Base-by-base conservation (phyloP, 2,113 vertebrate species). In the Monarcha castaneiventris region DNA sequence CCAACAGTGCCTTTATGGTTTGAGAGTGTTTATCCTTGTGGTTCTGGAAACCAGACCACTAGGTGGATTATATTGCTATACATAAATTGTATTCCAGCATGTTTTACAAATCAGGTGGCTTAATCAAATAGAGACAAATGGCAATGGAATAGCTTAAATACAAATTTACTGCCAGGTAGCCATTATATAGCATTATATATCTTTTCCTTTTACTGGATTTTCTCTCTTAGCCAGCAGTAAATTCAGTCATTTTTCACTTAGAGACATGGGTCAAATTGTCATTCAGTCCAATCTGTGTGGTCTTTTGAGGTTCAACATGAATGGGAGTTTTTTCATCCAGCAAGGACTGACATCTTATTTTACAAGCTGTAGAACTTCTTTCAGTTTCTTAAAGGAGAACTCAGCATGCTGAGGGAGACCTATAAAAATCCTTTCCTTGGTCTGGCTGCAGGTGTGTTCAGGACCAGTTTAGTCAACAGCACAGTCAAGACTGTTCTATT, bases 31-130 rank as follows among this genome's bases (percentile, higher is more conserved):
- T 91, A 55, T 94, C 67, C 77, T 48, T 94, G 84, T 89, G 87
- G 61, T 93, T 96, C 85, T 64, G 59, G 30, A 95, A 85, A 81
- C 63, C 93, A 94, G 84, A 96, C 83, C 94, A 37, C 68, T 66
- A 51, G 77, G 69, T 89, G 63, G 49, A 81, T 84, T 86, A 59
- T 64, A 92, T 9, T 32, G 71, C 73, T 93, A 61, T 29, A 52
- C 82, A 95, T 83, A 69, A 84, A 90, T 84, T 94, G 16, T 63
- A 72, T 83, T 90, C 77, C 54, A 76, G 46, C 66, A 82, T 90
- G 58, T 86, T 77, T 94, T 89, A 79, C 89, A 78, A 91, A 94
- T 94, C 94, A 86, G 41, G 73, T 93, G 83, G 72, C 73, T 79
- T 86, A 87, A 76, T 82, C 77, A 49, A 61, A 83, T 91, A 59